Base-by-base conservation (phyloP, 2,888 invertebrate species). In the Dilophus febrilis region DNA sequence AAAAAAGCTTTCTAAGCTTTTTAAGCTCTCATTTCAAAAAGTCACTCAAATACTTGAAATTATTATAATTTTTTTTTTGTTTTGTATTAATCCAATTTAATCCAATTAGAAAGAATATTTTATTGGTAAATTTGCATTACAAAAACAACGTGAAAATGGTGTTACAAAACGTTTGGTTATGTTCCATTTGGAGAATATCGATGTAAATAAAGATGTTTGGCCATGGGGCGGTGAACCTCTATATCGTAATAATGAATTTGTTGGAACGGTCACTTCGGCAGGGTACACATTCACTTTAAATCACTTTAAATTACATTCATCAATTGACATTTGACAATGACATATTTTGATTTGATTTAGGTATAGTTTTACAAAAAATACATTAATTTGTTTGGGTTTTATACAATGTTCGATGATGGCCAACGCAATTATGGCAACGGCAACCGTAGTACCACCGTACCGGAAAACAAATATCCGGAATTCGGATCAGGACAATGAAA, bases 221-320 rank as follows among this genome's bases (percentile, higher is more conserved):
- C 71, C 74, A 1, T 75, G 75, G 73, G 76, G 76, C 33, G 72
- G 72, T 14, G 78, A 79, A 50, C 77, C 77, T 2, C 64, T 79
- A 42, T 78, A 72, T 52, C 61, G 77, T 46, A 72, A 78, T 52
- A 69, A 69, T 35, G 62, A 71, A 50, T 76, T 67, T 56, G 75
- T 75, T 11, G 78, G 78, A 13, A 67, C 67, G 8, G 70, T 74
- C 4, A 77, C 77, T 13, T 77, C 76, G 2, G 70, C 74, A 34
- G 74, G 75, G 60, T 74, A 64, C n/a, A n/a, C n/a, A n/a, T n/a
- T n/a, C n/a, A n/a, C n/a, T n/a, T n/a, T n/a, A n/a, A n/a, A n/a
- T 48, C 4, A 14, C 14, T 33, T 33, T 18, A 33, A 4, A 28
- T 31, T 6, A 14, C 31, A 13, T 6, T 46, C 48, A 18, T 14